Evolutionary conservation across 2,113 vertebrate genomes (phyloP).

Genomic region (Galeopterus variegatus): DNA sequence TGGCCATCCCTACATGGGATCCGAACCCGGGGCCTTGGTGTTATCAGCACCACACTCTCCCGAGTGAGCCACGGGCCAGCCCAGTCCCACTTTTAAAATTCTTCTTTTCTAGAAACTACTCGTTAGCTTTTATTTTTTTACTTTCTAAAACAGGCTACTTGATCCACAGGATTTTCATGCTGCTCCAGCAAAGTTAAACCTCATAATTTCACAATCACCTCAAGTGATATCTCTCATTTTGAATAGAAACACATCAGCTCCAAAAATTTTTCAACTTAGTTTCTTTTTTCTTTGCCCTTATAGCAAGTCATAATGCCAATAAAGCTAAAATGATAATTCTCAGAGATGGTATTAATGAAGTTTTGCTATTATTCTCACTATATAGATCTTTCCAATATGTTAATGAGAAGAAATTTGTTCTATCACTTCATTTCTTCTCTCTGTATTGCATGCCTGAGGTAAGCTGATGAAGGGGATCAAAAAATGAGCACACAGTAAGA

Average conservation of each 20-base stretch:
- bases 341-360: neutral
- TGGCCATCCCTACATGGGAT: no score
- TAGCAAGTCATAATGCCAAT: neutral
- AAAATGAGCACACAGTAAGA: neutral
- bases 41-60: no score
- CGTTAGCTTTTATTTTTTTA: neutral
- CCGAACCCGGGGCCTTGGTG: no score
- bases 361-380: neutral
- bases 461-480: neutral
- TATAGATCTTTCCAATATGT: neutral
- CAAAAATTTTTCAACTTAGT: conserved; percentile 18
- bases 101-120: neutral
- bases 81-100: no score
- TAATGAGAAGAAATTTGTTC: conserved; percentile 26
- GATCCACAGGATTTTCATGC: neutral
- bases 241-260: neutral
- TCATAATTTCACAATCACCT: neutral
- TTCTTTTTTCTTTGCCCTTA: conserved; percentile 34
- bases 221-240: neutral
- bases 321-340: conserved; percentile 26
- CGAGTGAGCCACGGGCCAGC: no score
- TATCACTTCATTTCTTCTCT: conserved; percentile 21
- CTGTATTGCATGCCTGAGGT: neutral
- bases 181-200: neutral
- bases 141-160: neutral